Conservation (phyloP, 2,797 vertebrate species). For the Pseudochirops cupreus region DNA sequence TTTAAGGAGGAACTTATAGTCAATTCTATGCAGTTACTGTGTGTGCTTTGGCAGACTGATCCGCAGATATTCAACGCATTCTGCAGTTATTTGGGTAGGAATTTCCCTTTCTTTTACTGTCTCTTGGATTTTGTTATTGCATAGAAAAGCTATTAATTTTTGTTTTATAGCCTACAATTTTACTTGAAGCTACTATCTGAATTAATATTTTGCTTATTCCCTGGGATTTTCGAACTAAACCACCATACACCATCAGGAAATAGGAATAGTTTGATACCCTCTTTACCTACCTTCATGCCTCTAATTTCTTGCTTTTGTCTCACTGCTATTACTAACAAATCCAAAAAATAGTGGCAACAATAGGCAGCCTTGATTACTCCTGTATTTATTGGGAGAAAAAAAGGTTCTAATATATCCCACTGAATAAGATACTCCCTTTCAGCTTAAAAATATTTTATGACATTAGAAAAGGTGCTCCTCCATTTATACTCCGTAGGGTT, state of each 20-base stretch:
- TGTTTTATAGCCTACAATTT: background rate
- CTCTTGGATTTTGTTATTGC: background rate
- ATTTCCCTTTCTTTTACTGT: background rate
- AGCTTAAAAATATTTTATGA: background rate
- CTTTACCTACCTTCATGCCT: background rate
- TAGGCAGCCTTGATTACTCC: background rate
- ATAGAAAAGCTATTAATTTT: background rate
- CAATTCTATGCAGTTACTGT: background rate
- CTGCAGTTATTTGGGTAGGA: background rate
- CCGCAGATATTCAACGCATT: background rate
- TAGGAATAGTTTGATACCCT: background rate
- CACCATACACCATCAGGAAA: background rate
- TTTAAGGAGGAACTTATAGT: background rate
- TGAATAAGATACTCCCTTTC: too few relatives aligned
- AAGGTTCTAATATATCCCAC: background rate
- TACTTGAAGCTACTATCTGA: background rate
- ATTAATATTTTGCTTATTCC: background rate
- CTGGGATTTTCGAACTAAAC: background rate
- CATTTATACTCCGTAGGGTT: too few relatives aligned
- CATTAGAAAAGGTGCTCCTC: too few relatives aligned
- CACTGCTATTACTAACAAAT: background rate
- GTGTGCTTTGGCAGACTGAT: background rate
- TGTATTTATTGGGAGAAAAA: background rate
- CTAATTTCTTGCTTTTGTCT: background rate
- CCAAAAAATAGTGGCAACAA: background rate